These are phyloP conservation scores for Tribolium freemani DNA, from an alignment of 2,888 invertebrate species.

Conservation along the genomic window DNA sequence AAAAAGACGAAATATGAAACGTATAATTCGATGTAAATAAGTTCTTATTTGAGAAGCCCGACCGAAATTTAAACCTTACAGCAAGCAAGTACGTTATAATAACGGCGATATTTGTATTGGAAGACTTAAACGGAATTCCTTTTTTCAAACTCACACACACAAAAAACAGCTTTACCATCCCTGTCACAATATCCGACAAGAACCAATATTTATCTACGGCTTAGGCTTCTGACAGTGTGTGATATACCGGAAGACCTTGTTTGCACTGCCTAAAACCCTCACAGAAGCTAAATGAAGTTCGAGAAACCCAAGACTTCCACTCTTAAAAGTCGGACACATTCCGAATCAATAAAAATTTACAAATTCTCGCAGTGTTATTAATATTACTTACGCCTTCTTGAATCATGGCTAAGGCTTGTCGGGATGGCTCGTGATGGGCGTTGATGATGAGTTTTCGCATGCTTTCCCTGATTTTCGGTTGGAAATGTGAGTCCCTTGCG, in stretches of 20 bases:
- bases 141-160: constrained; percentile 48
- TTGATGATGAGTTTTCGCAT: constrained; percentile 83
- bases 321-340: constrained; percentile 12
- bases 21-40: constrained; percentile 29
- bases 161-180: constrained; percentile 54
- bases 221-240: constrained; percentile 58
- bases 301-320: neutral
- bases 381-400: constrained; percentile 72
- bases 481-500: constrained; percentile 84
- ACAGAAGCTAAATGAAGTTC: constrained; percentile 49
- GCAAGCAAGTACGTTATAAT: constrained; percentile 48
- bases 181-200: constrained; percentile 59
- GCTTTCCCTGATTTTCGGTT: constrained; percentile 80
- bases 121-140: constrained; percentile 50
- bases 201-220: constrained; percentile 62
- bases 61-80: constrained; percentile 42
- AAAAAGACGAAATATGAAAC: constrained; percentile 34
- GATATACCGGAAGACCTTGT: constrained; percentile 57
- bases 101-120: constrained; percentile 53
- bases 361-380: neutral
- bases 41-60: constrained; percentile 36
- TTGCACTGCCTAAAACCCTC: constrained; percentile 54
- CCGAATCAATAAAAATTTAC: neutral
- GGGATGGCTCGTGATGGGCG: constrained; percentile 79
- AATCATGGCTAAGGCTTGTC: constrained; percentile 80